Conservation (phyloP, 1,140 invertebrate species). For the Homarus americanus region DNA sequence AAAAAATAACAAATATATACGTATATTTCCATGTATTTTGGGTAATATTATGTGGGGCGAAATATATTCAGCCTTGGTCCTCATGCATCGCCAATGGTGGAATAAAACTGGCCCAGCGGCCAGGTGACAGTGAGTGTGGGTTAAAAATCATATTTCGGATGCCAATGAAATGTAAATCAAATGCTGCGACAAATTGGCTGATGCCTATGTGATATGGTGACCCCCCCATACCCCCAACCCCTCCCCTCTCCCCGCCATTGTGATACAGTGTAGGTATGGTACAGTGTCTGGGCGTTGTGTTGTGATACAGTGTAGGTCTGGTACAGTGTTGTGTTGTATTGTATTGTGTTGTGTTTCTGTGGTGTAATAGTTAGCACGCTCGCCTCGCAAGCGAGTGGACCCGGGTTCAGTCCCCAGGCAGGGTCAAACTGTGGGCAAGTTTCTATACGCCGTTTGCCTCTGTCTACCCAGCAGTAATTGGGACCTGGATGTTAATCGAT, state of each 20-base stretch:
- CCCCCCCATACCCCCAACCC: neutral
- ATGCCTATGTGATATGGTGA: conserved; percentile 21
- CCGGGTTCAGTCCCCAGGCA: too few relatives aligned
- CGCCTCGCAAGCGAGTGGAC: too few relatives aligned
- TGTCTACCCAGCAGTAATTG: too few relatives aligned
- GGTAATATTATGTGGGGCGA: too few relatives aligned
- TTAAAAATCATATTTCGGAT: conserved; percentile 26
- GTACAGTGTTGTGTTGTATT: too few relatives aligned
- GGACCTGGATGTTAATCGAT: too few relatives aligned
- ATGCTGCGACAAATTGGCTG: conserved; percentile 42
- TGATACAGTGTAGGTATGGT: neutral
- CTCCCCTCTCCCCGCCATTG: neutral
- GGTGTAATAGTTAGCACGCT: too few relatives aligned
- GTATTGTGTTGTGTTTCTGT: too few relatives aligned
- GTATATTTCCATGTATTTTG: neutral
- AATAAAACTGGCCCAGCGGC: neutral
- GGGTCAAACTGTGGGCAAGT: too few relatives aligned
- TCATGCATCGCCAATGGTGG: neutral
- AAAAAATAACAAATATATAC: neutral
- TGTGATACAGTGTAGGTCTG: neutral
- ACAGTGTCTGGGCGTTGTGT: neutral
- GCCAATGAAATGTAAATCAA: conserved; percentile 60
- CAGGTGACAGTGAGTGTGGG: neutral
- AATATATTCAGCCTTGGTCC: neutral
- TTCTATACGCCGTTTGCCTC: too few relatives aligned